These are phyloP conservation scores for Acrocyrtus sp. DNA, from an alignment of 2,888 invertebrate genomes.

Conservation along the genomic window DNA sequence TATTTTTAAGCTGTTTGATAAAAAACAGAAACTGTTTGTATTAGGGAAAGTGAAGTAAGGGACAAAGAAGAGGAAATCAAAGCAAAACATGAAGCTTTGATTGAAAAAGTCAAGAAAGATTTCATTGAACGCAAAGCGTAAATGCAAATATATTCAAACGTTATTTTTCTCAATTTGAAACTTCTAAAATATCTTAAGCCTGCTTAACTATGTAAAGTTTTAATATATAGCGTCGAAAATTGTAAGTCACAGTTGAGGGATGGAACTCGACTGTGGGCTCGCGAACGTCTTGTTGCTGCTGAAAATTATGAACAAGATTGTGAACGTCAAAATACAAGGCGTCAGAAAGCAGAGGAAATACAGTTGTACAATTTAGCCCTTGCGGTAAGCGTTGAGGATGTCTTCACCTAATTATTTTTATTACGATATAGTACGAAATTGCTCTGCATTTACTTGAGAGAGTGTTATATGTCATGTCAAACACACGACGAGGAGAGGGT, in stretches of 20 bases:
- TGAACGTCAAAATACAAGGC: constrained; percentile 32
- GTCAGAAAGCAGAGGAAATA: constrained; percentile 54
- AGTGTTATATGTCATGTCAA: too few species aligned
- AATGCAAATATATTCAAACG: constrained; percentile 1
- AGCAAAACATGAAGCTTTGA: constrained; percentile 14
- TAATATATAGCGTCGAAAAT: constrained; percentile 31
- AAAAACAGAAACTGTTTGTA: constrained; percentile 12
- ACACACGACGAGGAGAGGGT: too few species aligned
- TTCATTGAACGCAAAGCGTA: constrained; percentile 52
- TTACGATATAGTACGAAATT: too few species aligned
- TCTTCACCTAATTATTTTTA: constrained; percentile 1
- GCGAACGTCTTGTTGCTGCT: constrained; percentile 44
- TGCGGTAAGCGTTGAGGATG: constrained; percentile 47
- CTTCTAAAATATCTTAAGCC: constrained; percentile 11
- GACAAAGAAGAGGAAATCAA: constrained; percentile 44
- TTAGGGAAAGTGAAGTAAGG: constrained; percentile 56
- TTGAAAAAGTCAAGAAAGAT: constrained; percentile 43
- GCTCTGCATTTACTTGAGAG: too few species aligned
- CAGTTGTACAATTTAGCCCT: constrained; percentile 49
- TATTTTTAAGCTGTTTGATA: background rate
- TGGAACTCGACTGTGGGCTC: constrained; percentile 47
- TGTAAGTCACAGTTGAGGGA: constrained; percentile 42
- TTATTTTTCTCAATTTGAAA: too few species aligned
- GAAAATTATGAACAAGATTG: constrained; percentile 57
- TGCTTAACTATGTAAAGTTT: background rate